Evolutionary conservation across 2,888 invertebrate species (phyloP).

Genomic region (Therioaphis trifolii): DNA sequence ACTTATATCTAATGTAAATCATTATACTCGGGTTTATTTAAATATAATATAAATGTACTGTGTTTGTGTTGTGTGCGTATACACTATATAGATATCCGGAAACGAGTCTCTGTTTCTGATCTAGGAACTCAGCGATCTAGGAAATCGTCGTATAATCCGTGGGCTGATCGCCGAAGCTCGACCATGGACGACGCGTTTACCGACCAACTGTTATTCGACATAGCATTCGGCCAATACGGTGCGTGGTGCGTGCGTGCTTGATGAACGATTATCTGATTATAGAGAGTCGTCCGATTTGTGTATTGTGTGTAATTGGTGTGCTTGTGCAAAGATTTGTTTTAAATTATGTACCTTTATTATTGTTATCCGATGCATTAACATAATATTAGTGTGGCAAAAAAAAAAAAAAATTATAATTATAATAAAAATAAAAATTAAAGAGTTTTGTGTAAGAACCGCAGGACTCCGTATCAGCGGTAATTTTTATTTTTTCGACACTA

Average conservation of each 20-base stretch:
- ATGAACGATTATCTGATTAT: slow-evolving; percentile 32
- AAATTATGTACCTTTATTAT: too few relatives aligned
- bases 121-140: slow-evolving; percentile 40
- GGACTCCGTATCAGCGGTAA: not conserved
- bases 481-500: slow-evolving; percentile 23
- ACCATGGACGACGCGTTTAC: slow-evolving; percentile 61
- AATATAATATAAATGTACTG: not conserved
- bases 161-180: slow-evolving; percentile 59
- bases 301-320: slow-evolving; percentile 44
- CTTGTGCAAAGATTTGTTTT: slow-evolving; percentile 36
- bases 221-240: slow-evolving; percentile 58
- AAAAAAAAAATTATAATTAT: too few relatives aligned
- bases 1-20: not conserved
- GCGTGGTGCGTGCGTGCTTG: slow-evolving; percentile 52
- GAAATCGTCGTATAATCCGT: slow-evolving; percentile 59
- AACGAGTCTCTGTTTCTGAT: slow-evolving; percentile 47
- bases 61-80: slow-evolving; percentile 22
- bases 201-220: slow-evolving; percentile 59
- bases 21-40: not conserved
- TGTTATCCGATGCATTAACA: slow-evolving; percentile 30
- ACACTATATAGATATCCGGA: slow-evolving; percentile 31
- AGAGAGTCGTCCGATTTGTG: slow-evolving; percentile 31
- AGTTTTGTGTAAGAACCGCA: not conserved
- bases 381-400: not conserved
- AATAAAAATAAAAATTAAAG: too few relatives aligned